Percentiles rank a stretch among this genome's conserved stretches.
Evolutionary conservation across 2,113 vertebrate genomes (phyloP).

Genomic region (Triplophysa dalaica): DNA sequence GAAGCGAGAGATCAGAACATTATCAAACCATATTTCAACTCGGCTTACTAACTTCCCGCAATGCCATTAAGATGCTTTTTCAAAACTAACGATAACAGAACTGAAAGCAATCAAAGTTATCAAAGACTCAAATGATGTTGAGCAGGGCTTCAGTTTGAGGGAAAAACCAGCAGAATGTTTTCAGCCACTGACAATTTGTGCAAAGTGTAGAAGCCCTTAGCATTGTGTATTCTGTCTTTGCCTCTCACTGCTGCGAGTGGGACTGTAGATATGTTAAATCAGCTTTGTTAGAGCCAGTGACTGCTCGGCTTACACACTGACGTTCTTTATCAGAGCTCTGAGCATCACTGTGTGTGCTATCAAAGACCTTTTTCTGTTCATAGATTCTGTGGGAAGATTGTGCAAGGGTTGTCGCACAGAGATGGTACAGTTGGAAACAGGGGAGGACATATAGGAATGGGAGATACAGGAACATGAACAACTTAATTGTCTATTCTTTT

Average conservation of each 20-base stretch:
- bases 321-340: conserved; percentile 34
- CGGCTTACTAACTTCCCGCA: background rate
- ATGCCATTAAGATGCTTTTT: background rate
- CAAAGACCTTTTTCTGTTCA: conserved; percentile 38
- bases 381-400: conserved; percentile 18
- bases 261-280: conserved; percentile 36
- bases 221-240: background rate
- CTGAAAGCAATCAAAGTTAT: background rate
- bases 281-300: conserved; percentile 31
- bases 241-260: conserved; percentile 18
- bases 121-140: background rate
- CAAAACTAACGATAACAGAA: background rate
- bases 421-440: background rate
- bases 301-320: conserved; percentile 35
- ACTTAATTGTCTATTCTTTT: too few species aligned
- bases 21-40: background rate
- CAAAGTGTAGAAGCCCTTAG: background rate
- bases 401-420: background rate
- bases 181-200: too few species aligned
- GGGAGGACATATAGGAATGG: background rate
- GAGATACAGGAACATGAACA: too few species aligned
- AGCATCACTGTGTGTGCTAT: conserved; percentile 28
- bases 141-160: background rate
- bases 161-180: background rate
- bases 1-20: background rate